These are phyloP conservation scores for Philonicus albiceps DNA, from an alignment of 2,888 invertebrate genomes.

Conservation along the genomic window DNA sequence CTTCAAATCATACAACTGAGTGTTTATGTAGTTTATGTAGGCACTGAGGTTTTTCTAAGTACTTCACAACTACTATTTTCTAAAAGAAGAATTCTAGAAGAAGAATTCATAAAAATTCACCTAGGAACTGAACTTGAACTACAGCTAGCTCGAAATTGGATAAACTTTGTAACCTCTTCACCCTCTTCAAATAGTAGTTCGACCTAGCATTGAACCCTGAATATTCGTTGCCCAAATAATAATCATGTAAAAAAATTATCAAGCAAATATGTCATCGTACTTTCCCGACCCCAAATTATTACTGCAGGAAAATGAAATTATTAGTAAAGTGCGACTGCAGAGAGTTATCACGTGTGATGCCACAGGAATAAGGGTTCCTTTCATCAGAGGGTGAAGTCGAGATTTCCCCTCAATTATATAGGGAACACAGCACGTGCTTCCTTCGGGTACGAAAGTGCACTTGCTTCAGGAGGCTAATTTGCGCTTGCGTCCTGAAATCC, in stretches of 20 bases:
- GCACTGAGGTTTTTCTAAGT: no score
- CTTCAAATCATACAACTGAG: no score
- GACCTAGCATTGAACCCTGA: background rate
- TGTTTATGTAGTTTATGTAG: no score
- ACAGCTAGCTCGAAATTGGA: background rate
- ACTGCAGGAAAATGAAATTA: background rate
- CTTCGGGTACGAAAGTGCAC: slow-evolving; percentile 29
- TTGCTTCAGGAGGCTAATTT: slow-evolving; percentile 45
- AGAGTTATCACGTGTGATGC: background rate
- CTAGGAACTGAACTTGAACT: background rate
- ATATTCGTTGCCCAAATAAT: background rate
- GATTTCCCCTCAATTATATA: slow-evolving; percentile 10
- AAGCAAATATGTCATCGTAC: background rate
- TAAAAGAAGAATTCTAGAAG: background rate
- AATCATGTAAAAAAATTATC: background rate
- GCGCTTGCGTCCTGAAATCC: slow-evolving; percentile 45
- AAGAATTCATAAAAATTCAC: background rate
- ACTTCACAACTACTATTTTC: background rate
- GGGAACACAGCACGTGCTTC: slow-evolving; percentile 41
- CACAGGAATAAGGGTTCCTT: background rate
- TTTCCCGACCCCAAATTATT: background rate
- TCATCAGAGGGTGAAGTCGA: background rate
- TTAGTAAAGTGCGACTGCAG: background rate
- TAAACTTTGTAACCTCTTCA: background rate
- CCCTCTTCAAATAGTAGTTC: background rate